These are phyloP conservation scores for Xiphophorus hellerii DNA, from an alignment of 2,113 vertebrate genomes.

Conservation along the genomic window DNA sequence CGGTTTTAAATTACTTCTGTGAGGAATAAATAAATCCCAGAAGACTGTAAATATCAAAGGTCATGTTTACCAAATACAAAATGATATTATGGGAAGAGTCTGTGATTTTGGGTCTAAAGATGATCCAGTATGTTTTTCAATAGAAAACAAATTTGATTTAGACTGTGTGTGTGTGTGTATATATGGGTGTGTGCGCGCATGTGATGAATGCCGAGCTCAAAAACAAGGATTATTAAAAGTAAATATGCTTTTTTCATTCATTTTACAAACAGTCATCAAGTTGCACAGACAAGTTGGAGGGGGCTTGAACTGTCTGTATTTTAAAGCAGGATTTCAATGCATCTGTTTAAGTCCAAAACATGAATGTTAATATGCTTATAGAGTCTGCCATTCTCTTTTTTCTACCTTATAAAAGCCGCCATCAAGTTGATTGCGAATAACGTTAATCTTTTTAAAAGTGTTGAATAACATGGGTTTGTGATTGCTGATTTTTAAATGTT, in stretches of 20 bases:
- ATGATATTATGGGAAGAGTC: slow-evolving; percentile 19
- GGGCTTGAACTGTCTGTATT: slow-evolving; percentile 57
- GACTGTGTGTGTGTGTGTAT: not conserved
- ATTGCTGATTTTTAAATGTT: slow-evolving; percentile 1
- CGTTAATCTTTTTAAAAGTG: not conserved
- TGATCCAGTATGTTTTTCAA: not conserved
- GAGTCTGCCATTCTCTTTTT: slow-evolving; percentile 5
- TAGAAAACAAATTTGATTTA: not conserved
- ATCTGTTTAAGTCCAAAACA: slow-evolving; percentile 78
- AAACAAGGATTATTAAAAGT: slow-evolving; percentile 27
- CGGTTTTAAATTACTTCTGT: slow-evolving; percentile 11
- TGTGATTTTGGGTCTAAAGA: slow-evolving; percentile 5
- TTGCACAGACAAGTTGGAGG: slow-evolving; percentile 35
- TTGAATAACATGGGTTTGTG: not conserved
- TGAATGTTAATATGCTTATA: slow-evolving; percentile 75
- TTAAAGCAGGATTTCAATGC: slow-evolving; percentile 77
- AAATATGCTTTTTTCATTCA: slow-evolving; percentile 35
- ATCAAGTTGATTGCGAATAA: not conserved
- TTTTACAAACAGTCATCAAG: slow-evolving; percentile 44
- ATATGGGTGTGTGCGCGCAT: no score
- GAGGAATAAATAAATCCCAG: slow-evolving; percentile 45
- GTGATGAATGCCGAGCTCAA: not conserved
- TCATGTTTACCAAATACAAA: slow-evolving; percentile 46
- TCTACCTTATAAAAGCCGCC: not conserved
- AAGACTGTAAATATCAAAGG: slow-evolving; percentile 53